Evolutionary conservation across 2,113 vertebrate species (phyloP), one percentile per base, ranked within the genome.

Genomic region (Excalfactoria chinensis): DNA sequence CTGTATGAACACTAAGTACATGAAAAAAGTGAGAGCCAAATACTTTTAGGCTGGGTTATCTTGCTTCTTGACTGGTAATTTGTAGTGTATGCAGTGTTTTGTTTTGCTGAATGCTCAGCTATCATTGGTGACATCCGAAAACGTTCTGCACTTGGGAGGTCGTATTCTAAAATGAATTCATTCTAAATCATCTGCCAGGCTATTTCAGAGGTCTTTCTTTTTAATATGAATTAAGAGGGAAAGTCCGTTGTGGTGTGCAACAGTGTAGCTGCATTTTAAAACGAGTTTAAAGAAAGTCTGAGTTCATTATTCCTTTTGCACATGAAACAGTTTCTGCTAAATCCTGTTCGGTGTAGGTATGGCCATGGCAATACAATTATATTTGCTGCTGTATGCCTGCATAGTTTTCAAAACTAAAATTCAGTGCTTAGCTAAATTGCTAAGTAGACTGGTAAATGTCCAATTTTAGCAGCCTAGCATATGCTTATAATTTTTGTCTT

Each of bases 401-500:
- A 91, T 66, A 92, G 89, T 92, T 97, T 96, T 86, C 84, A 88
- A 92, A 96, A 93, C 88, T 97, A 78, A 93, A 95, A 96, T 84
- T 68, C 84, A 92, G 7, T 92, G 86, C 95, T 93, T 96, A 91
- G 88, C 87, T 95, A 93, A 91, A 96, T 96, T 92, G 90, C 92
- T 93, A 82, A 90, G 90, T 90, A 95, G 84, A 76, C 86, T 97
- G 94, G 94, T 93, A 95, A 90, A 94, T 91, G 90, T 94, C 95
- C 91, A 96, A 96, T 95, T 96, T 97, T 97, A 96, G 96, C 93
- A 96, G 89, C 83, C 71, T 93, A 92, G 56, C 94, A 95, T 97
- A 95, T 97, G 95, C 95, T 96, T 96, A 89, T 96, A 62, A 89
- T 91, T 96, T 96, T 96, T 96, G 86, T 95, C 96, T 95, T 91